Base-by-base conservation (phyloP, 2,113 vertebrate genomes). In the Henicopernis longicauda region DNA sequence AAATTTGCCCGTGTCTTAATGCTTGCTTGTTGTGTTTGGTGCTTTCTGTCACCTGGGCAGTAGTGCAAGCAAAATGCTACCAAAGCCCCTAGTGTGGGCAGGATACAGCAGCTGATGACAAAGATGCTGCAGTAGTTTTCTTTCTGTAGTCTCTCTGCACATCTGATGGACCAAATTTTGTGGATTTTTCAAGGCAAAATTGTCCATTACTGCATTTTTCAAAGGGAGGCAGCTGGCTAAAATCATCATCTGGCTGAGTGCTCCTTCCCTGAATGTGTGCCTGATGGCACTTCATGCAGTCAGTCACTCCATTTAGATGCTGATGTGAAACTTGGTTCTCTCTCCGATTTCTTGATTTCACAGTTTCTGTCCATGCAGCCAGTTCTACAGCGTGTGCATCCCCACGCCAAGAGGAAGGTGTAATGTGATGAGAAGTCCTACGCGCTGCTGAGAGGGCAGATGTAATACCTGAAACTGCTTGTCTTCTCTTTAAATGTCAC, bases 401-500 rank as follows among this genome's bases (percentile, higher is more conserved):
- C n/a, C 62, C 6, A 1, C 4, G 3, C 89, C 59, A 21, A 49
- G 54, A 69, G 71, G 80, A 86, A 62, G n/a, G 57, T 57, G 42
- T 27, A 7, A 25, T 26, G 45, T 20, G 32, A 44, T 49, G 45
- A 32, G 77, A 42, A 67, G 50, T 54, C 77, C 63, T 34, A 15
- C 14, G 13, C 4, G 16, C 78, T 66, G 77, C 70, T 0, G 1
- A 13, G 73, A 83, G 89, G 87, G 87, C 85, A 96, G 90, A 55
- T 78, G 89, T 49, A 34, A 34, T 78, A 91, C 91, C 95, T 91
- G 89, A 67, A 82, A 22, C 29, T 1, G 0, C 66, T 88, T 54
- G 25, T 86, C 69, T 74, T 55, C 70, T 74, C 62, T 77, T 78
- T n/a, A 92, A 94, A 94, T 93, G 93, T 88, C 82, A 49, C 82